Evolutionary conservation across 2,888 invertebrate genomes (phyloP).

Genomic region (Drosophila anceps): DNA sequence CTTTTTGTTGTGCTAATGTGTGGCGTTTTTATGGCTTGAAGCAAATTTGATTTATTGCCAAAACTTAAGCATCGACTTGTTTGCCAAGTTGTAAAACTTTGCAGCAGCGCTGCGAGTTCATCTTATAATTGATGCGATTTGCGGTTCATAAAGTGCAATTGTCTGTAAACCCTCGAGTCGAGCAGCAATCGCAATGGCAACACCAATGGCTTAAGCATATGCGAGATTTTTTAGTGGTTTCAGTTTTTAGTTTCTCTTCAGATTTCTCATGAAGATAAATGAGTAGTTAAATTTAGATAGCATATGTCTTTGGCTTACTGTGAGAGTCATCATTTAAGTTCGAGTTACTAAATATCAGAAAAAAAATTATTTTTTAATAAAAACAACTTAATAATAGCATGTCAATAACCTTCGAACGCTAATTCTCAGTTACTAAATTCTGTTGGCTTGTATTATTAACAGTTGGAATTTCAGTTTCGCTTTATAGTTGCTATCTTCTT

Average conservation of each 20-base stretch:
- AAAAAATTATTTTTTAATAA: no score
- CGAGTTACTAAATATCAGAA: not conserved
- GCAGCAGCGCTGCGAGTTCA: conserved; percentile 56
- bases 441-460: no score
- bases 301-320: not conserved
- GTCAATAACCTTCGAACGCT: no score
- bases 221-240: conserved; percentile 51
- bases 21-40: conserved; percentile 73
- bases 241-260: not conserved
- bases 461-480: no score
- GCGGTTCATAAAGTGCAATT: conserved; percentile 78
- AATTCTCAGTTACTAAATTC: no score
- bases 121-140: conserved; percentile 78
- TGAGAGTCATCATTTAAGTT: not conserved
- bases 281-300: conserved; percentile 1
- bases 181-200: not conserved
- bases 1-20: conserved; percentile 79
- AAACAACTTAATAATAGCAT: no score
- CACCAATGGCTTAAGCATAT: conserved; percentile 53
- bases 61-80: conserved; percentile 66
- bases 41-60: conserved; percentile 78
- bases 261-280: not conserved
- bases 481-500: no score
- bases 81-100: conserved; percentile 63
- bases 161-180: conserved; percentile 55